phyloP scores from a whole-genome alignment of 2,888 invertebrate genomes.

The Elmis aenea region DNA sequence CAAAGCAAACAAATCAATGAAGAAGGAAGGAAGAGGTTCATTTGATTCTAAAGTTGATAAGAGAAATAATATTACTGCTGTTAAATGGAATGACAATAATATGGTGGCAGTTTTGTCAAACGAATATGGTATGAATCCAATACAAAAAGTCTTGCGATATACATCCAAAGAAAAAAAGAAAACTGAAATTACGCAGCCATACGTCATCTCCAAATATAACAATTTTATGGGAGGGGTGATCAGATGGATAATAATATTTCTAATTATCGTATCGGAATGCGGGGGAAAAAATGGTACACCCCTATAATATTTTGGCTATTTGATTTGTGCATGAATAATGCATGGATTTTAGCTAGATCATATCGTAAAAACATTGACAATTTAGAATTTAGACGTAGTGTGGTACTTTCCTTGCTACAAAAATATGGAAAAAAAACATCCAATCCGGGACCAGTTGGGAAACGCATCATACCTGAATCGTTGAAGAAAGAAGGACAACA shows the following conservation, averaged over 20 bases:
- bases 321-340: conserved; percentile 46
- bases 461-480: too few relatives aligned
- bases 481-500: too few relatives aligned
- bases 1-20: conserved; percentile 4
- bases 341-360: not conserved
- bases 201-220: conserved; percentile 23
- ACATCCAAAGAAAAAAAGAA: conserved; percentile 22
- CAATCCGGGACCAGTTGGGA: too few relatives aligned
- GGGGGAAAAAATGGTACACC: conserved; percentile 10
- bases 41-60: too few relatives aligned
- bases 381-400: too few relatives aligned
- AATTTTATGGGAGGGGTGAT: conserved; percentile 27
- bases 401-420: too few relatives aligned
- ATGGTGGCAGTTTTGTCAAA: conserved; percentile 20
- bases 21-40: conserved; percentile 8
- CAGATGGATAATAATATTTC: conserved; percentile 9
- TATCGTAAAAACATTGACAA: too few relatives aligned
- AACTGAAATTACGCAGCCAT: conserved; percentile 17
- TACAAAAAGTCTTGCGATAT: too few relatives aligned
- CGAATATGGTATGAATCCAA: conserved; percentile 19
- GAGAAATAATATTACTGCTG: too few relatives aligned
- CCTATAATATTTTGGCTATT: conserved; percentile 30
- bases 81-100: conserved; percentile 24
- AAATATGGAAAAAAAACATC: too few relatives aligned
- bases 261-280: conserved; percentile 2